Base-by-base conservation (phyloP, 1,140 invertebrate genomes). In the Rhagoletis pomonella region DNA sequence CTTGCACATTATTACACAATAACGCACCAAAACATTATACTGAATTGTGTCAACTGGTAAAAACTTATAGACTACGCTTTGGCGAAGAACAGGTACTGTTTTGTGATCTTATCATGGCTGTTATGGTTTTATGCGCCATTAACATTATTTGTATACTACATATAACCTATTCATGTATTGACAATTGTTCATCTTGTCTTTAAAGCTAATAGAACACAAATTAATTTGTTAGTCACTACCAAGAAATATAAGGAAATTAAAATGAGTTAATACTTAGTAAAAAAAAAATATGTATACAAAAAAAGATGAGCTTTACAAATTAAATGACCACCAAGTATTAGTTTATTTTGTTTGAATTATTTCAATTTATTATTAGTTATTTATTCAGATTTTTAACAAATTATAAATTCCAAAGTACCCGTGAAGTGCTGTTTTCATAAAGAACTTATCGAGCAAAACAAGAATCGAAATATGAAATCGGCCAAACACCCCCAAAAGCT, bases 11-110 rank as follows among this genome's bases (percentile, higher is more conserved):
- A 4, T 62, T 12, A n/a, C 60, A 62, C 60, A 4, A 6, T 62
- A 4, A 6, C 60, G 17, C 17, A 62, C 17, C 6, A 6, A 62
- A 62, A 62, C 6, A 3, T 17, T 14, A 3, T 12, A n/a, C 29
- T 67, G 29, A 19, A 55, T 58, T 6, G 44, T 55, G 4, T 42
- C 73, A 29, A 55, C 62, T 19, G 50, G 65, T 62, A 65, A 73
- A 84, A 84, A 87, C 59, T 29, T 77, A 91, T 93, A 96, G 95
- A 94, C 95, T 95, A 93, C 95, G 95, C 94, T 95, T 95, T 93
- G 95, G 95, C 94, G 91, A 92, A 87, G 91, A 91, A 91, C 95
- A 96, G 95, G 95, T 96, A 96, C 94, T 95, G 94, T 95, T 94
- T 93, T 94, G 95, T 93, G 95, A 96, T 94, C 93, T 96, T 93